Percentiles rank a stretch among this genome's conserved stretches.
These are phyloP conservation scores for Ferdinandea cuprea DNA, from an alignment of 2,888 invertebrate species.

Conservation along the genomic window DNA sequence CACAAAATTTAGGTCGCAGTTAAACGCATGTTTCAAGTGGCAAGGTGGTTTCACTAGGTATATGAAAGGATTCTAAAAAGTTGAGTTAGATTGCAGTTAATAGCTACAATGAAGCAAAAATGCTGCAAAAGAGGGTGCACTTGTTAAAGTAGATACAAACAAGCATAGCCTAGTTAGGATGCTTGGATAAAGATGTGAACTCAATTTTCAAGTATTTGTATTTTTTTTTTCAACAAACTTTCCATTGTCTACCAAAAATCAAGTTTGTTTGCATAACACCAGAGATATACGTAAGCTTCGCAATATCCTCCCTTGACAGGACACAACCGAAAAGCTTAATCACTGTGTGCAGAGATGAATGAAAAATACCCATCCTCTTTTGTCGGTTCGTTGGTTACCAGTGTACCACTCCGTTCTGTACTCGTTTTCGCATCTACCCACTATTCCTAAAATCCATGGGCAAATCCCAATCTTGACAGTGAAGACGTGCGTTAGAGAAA, in stretches of 20 bases:
- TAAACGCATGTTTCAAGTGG: conserved; percentile 21
- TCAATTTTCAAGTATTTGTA: too few species aligned
- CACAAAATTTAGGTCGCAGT: conserved; percentile 5
- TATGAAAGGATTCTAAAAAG: too few species aligned
- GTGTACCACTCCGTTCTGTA: conserved; percentile 4
- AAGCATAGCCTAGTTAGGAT: too few species aligned
- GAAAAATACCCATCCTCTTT: not conserved
- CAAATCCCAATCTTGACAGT: conserved; percentile 24
- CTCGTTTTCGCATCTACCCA: too few species aligned
- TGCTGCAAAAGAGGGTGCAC: too few species aligned
- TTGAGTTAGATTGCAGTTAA: too few species aligned
- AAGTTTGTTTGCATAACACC: conserved; percentile 22
- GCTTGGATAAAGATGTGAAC: too few species aligned
- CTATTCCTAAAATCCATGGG: too few species aligned
- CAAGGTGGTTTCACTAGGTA: not conserved
- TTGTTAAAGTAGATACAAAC: too few species aligned
- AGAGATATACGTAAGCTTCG: conserved; percentile 25
- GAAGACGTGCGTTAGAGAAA: conserved; percentile 36
- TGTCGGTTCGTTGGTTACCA: not conserved
- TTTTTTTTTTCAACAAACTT: too few species aligned
- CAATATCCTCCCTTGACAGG: not conserved
- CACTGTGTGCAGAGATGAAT: not conserved
- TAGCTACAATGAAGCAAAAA: too few species aligned
- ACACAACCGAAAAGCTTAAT: conserved; percentile 10
- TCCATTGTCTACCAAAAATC: not conserved